phyloP scores from a whole-genome alignment of 2,888 invertebrate species.

The Parochlus steinenii region DNA sequence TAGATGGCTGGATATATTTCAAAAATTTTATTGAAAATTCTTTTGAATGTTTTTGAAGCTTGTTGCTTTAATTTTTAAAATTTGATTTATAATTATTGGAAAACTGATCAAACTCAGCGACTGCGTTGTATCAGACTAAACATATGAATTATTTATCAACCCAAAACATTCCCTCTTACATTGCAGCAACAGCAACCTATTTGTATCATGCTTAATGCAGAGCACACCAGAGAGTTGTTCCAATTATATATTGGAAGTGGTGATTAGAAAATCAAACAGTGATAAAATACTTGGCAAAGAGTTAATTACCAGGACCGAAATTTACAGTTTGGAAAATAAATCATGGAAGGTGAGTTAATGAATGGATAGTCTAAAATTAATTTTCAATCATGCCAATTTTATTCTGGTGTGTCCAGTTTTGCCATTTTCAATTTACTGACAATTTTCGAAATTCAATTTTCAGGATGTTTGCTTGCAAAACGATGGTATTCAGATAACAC shows the following conservation, averaged over 20 bases:
- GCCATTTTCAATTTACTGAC: not conserved
- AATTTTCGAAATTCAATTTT: conserved; percentile 6
- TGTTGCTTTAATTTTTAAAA: too few species aligned
- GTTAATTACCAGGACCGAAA: conserved; percentile 11
- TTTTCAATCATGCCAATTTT: not conserved
- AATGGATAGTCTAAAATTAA: conserved; percentile 2
- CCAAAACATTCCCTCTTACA: conserved; percentile 7
- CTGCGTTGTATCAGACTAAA: too few species aligned
- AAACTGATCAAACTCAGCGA: too few species aligned
- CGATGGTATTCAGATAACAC: not conserved
- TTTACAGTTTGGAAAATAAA: conserved; percentile 10
- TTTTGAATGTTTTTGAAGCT: too few species aligned
- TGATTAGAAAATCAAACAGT: conserved; percentile 18
- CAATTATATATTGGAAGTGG: conserved; percentile 23
- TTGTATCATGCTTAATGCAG: conserved; percentile 19
- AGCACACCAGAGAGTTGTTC: conserved; percentile 20
- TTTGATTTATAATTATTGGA: too few species aligned
- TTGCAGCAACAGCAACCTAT: conserved; percentile 17
- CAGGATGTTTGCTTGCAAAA: not conserved
- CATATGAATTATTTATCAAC: conserved; percentile 12
- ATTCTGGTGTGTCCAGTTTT: not conserved
- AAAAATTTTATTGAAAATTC: too few species aligned
- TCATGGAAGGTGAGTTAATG: conserved; percentile 13
- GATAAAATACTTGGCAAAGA: conserved; percentile 8
- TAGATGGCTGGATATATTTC: too few species aligned